phyloP scores from a whole-genome alignment of 2,888 invertebrate genomes.

The Actias luna region DNA sequence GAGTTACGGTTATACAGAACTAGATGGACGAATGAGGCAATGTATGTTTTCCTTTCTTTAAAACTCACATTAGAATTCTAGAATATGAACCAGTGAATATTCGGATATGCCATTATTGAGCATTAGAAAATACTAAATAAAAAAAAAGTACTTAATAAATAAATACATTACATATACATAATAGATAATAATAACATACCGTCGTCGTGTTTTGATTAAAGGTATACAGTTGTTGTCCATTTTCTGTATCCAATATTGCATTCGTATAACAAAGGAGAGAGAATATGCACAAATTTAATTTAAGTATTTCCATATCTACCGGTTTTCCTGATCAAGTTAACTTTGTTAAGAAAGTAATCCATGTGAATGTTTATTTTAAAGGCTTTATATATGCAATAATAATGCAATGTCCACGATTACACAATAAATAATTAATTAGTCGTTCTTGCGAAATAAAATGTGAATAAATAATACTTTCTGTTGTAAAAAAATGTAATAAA shows the following conservation, averaged over 20 bases:
- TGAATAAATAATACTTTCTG: neutral
- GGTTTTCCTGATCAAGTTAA: neutral
- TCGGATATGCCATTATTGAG: too few relatives aligned
- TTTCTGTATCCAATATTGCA: neutral
- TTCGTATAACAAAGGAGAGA: neutral
- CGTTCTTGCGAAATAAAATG: neutral
- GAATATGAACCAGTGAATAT: too few relatives aligned
- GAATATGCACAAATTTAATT: neutral
- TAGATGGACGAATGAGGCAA: too few relatives aligned
- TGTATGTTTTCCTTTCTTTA: too few relatives aligned
- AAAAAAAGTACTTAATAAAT: neutral
- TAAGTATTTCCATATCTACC: neutral
- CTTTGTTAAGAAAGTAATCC: neutral
- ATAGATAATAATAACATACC: neutral
- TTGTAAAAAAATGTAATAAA: neutral
- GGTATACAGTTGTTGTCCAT: neutral
- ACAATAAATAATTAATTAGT: neutral
- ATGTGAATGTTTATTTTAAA: neutral
- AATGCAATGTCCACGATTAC: neutral
- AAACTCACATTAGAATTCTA: too few relatives aligned
- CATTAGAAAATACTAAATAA: neutral
- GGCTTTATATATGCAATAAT: neutral
- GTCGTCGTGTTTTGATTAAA: neutral
- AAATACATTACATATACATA: neutral
- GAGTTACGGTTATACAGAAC: too few relatives aligned